phyloP scores from a whole-genome alignment of 2,113 vertebrate genomes.

The Python bivittatus region DNA sequence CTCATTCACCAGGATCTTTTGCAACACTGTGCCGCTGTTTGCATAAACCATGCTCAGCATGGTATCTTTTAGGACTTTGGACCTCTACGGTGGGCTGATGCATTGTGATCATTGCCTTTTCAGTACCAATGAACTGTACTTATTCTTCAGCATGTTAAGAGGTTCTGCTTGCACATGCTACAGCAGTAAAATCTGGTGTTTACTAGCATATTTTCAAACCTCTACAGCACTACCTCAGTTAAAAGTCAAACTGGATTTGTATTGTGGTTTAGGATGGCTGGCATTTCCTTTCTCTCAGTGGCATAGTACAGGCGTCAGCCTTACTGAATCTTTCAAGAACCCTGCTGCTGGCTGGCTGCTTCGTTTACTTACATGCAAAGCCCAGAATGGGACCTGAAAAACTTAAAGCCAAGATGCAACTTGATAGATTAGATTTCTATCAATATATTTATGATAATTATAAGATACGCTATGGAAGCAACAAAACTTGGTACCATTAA shows the following conservation, averaged over 20 bases:
- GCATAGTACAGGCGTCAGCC: conserved; percentile 71
- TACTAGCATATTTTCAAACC: conserved; percentile 69
- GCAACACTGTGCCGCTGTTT: conserved; percentile 61
- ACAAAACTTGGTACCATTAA: conserved; percentile 59
- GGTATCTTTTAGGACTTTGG: conserved; percentile 39
- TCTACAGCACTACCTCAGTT: conserved; percentile 93
- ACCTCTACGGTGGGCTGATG: conserved; percentile 49
- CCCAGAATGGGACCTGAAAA: conserved; percentile 51
- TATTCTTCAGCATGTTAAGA: conserved; percentile 65
- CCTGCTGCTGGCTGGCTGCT: conserved; percentile 60
- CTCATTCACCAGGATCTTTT: conserved; percentile 53
- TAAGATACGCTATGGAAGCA: conserved; percentile 55
- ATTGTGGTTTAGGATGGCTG: conserved; percentile 68
- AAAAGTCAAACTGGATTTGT: conserved; percentile 78
- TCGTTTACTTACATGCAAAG: conserved; percentile 58
- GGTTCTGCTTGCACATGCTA: conserved; percentile 54
- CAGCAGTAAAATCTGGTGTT: conserved; percentile 72
- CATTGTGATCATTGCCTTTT: conserved; percentile 60
- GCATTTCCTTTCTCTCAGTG: conserved; percentile 78
- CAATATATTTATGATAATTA: conserved; percentile 50
- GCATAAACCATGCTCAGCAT: conserved; percentile 47
- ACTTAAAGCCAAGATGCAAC: conserved; percentile 41
- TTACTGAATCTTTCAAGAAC: conserved; percentile 56
- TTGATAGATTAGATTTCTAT: conserved; percentile 52
- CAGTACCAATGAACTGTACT: conserved; percentile 60